Evolutionary conservation across 2,113 vertebrate genomes (phyloP).

Genomic region (Macroglossus sobrinus): DNA sequence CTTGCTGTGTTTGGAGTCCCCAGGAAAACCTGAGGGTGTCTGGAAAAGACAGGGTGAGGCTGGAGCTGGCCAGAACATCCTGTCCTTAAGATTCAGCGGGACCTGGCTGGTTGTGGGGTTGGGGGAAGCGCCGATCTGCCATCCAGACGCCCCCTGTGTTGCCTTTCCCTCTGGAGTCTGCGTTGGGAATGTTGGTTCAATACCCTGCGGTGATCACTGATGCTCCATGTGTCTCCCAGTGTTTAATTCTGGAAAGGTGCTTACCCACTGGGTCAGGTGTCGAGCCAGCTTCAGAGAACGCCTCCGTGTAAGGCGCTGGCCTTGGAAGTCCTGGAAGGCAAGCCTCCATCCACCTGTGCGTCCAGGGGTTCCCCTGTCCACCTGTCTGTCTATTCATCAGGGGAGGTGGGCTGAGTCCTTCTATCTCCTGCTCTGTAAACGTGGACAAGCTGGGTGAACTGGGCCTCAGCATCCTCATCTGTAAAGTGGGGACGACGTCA

Average conservation of each 20-base stretch:
- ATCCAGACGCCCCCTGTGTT: no score
- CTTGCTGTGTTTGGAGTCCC: background rate
- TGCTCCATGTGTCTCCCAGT: background rate
- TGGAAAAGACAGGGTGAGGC: background rate
- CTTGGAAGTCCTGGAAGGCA: background rate
- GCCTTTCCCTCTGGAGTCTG: background rate
- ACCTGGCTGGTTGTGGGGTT: background rate
- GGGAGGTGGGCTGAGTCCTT: background rate
- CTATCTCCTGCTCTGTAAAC: background rate
- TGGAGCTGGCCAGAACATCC: fast-evolving
- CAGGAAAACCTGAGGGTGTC: background rate
- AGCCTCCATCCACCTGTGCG: background rate
- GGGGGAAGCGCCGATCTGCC: background rate
- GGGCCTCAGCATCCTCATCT: background rate
- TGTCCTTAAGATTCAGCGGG: background rate
- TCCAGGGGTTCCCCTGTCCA: background rate
- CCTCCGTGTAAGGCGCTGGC: background rate
- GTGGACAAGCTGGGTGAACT: background rate
- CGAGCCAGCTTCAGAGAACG: background rate
- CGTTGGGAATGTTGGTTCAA: background rate
- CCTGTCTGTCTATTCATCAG: background rate
- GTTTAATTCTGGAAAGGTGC: background rate
- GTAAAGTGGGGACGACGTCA: background rate
- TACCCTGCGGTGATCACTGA: background rate
- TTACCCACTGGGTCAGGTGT: no score